phyloP scores from a whole-genome alignment of 1,140 invertebrate species.

The Bombus difficillimus region DNA sequence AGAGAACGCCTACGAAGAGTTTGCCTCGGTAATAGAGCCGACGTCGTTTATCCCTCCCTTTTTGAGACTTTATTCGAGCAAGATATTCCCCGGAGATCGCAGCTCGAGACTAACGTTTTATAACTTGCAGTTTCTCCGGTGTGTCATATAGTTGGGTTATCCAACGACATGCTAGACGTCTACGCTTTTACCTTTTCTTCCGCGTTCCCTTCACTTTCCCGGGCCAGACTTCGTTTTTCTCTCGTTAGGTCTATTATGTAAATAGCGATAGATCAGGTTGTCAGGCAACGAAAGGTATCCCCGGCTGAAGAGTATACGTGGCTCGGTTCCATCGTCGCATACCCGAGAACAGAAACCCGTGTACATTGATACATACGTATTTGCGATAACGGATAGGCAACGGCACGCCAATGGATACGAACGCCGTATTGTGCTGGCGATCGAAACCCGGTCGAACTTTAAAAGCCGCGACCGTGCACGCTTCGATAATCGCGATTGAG shows the following conservation, averaged over 20 bases:
- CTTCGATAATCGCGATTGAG: background rate
- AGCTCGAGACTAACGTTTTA: constrained; percentile 58
- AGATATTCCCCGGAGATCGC: constrained; percentile 61
- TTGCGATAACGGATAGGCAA: constrained; percentile 8
- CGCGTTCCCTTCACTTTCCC: background rate
- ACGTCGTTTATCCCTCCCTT: constrained; percentile 48
- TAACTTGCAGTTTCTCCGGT: constrained; percentile 52
- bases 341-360: too few relatives aligned
- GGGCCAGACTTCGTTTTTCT: constrained; percentile 30
- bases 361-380: background rate
- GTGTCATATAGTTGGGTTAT: constrained; percentile 56
- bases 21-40: constrained; percentile 55
- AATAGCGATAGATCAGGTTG: constrained; percentile 60
- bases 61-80: constrained; percentile 61
- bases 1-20: constrained; percentile 28
- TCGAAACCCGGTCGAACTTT: background rate
- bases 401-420: background rate
- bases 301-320: constrained; percentile 15
- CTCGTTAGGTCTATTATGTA: constrained; percentile 63
- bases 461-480: background rate
- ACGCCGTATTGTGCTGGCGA: background rate
- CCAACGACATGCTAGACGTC: constrained; percentile 25
- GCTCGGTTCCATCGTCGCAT: constrained; percentile 5
- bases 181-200: constrained; percentile 33
- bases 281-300: constrained; percentile 16